phyloP scores from a whole-genome alignment of 2,113 vertebrate genomes.

The Pangasianodon gigas region DNA sequence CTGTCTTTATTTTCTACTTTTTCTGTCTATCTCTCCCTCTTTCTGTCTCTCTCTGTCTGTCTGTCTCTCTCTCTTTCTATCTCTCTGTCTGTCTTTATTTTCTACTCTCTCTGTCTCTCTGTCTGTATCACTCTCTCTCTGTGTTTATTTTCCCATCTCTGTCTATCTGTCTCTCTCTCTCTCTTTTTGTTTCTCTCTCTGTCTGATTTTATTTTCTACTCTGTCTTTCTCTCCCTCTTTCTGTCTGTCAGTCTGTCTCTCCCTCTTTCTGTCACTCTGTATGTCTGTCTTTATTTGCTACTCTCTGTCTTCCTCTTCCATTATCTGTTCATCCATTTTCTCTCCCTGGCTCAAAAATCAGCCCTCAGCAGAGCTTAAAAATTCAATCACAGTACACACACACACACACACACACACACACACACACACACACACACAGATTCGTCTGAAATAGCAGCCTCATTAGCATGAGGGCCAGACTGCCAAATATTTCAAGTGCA shows the following conservation, averaged over 20 bases:
- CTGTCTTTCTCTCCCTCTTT: no score
- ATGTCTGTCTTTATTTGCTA: neutral
- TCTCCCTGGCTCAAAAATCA: neutral
- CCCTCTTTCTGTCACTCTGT: neutral
- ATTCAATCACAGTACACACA: neutral
- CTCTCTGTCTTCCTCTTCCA: neutral
- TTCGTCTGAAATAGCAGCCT: neutral
- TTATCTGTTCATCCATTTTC: neutral
- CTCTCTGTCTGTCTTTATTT: neutral
- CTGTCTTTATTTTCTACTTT: neutral
- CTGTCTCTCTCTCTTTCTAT: neutral
- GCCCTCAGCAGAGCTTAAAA: neutral
- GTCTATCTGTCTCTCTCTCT: neutral
- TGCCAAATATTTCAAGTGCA: neutral
- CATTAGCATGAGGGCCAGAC: constrained; percentile 9
- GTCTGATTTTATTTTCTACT: neutral
- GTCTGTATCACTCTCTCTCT: neutral
- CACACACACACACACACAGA: constrained; percentile 29
- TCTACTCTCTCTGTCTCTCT: no score
- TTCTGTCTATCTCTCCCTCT: no score
- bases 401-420: constrained; percentile 34
- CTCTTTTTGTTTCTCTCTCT: neutral
- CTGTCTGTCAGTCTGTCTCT: neutral
- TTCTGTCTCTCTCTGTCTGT: neutral
- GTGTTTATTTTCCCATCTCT: neutral